Evolutionary conservation across 2,797 vertebrate species (phyloP), one percentile per base, ranked within the genome.

Genomic region (Leptodactylus fallax): DNA sequence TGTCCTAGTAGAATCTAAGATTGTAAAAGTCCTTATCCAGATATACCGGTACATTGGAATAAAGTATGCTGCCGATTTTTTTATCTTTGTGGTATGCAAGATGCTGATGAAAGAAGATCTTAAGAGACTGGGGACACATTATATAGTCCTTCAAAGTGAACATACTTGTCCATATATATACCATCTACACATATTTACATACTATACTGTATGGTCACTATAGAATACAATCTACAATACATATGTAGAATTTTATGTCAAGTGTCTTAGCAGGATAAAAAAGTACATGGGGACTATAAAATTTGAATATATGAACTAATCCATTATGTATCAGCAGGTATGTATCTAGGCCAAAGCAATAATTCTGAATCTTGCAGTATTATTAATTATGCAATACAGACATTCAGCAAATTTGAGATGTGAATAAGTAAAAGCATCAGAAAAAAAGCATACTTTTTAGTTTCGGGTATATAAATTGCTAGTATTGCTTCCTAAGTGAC

Each of bases 291-390:
- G 7, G 13, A 14, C 36, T 45, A 55, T 14, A 83, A 19, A 17
- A 55, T 71, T 53, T 16, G 51, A 69, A 69, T 53, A 67, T 53
- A 69, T 51, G 49, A 71, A 69, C n/a, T 83, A 71, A 83, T 83
- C 21, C 27, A 60, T 84, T 84, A 72, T 85, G 21, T 61, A 85
- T 16, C 45, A 85, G 13, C 60, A 85, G 65, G 36, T 77, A 63
- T 77, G 72, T 63, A 77, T 77, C 83, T 85, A 60, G 83, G 55
- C 83, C 83, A 85, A 85, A 53, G 71, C 55, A 85, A 76, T 76
- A 74, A 76, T 47, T 60, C n/a, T 85, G 83, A 85, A 61, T 76
- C 56, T 76, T 61, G 71, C 71, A 85, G 69, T 61, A 76, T 71
- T 84, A 58, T 74, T 72, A 84, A 76, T 84, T 84, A 84, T 74